A percentile compares a stretch with the other conserved stretches of the same genome.
Evolutionary conservation across 2,113 vertebrate genomes (phyloP).

Genomic region (Rostratula benghalensis): DNA sequence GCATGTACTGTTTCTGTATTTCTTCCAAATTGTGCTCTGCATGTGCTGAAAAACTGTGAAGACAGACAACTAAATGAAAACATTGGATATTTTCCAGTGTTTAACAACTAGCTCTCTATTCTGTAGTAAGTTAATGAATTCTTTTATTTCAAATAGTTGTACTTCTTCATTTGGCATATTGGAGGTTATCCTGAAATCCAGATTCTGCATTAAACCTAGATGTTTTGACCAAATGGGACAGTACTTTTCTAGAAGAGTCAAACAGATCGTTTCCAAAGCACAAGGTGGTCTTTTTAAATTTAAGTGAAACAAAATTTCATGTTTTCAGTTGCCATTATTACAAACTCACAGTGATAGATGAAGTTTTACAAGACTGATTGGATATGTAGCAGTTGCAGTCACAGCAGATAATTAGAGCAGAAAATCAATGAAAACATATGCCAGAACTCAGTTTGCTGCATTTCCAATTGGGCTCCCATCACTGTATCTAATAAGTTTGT

Average conservation of each 20-base stretch:
- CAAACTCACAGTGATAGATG: background rate
- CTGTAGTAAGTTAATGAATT: background rate
- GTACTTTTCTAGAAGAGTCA: background rate
- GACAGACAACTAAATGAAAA: background rate
- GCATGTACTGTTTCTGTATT: background rate
- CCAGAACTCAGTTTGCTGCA: constrained; percentile 1
- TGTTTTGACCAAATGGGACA: background rate
- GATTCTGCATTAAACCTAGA: background rate
- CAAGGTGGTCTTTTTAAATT: background rate
- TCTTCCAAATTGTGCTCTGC: background rate
- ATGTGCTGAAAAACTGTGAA: background rate
- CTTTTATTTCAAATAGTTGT: background rate
- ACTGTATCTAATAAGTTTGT: background rate
- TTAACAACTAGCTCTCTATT: background rate
- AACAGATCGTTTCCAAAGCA: background rate
- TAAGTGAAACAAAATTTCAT: background rate
- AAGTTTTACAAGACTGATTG: background rate
- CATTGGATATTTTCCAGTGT: background rate
- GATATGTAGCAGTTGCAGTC: background rate
- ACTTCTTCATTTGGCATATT: background rate
- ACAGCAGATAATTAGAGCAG: constrained; percentile 56
- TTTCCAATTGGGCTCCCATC: background rate
- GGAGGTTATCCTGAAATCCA: background rate
- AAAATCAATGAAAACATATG: constrained; percentile 57
- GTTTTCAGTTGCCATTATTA: background rate